These are phyloP conservation scores for Bugulina stolonifera DNA, from an alignment of 2,888 invertebrate genomes.

Conservation along the genomic window DNA sequence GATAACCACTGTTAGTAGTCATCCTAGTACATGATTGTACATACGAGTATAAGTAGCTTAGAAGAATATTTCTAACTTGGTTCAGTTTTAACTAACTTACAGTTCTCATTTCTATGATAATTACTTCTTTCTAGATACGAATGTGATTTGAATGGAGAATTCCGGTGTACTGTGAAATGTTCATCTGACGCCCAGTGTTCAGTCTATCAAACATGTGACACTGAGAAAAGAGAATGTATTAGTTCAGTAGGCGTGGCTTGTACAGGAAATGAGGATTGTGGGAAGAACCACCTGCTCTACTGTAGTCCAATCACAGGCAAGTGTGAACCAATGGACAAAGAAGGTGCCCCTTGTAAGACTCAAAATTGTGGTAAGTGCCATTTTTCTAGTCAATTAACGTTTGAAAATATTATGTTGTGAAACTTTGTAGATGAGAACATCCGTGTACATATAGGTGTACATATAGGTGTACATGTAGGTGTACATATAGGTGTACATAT, in stretches of 20 bases:
- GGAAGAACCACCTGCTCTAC: neutral
- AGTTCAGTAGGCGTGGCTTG: neutral
- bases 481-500: no score
- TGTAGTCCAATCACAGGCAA: neutral
- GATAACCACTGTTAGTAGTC: neutral
- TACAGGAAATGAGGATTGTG: neutral
- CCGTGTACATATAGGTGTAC: no score
- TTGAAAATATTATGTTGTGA: no score
- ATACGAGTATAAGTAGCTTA: no score
- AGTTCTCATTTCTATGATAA: neutral
- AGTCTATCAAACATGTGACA: neutral
- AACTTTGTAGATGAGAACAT: no score
- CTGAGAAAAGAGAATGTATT: neutral
- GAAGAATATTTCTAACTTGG: no score
- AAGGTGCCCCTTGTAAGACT: neutral
- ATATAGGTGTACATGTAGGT: no score
- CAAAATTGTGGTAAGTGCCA: conserved; percentile 1
- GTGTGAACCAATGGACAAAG: neutral
- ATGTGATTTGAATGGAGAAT: neutral
- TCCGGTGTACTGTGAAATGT: neutral
- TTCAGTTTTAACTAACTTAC: neutral
- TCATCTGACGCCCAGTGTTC: neutral
- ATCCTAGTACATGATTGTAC: neutral
- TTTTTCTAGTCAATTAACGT: no score
- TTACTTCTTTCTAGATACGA: no score